A percentile compares a stretch with the other conserved stretches of the same genome.
Evolutionary conservation across 2,888 invertebrate species (phyloP).

Genomic region (Archaeoteleia sp.): DNA sequence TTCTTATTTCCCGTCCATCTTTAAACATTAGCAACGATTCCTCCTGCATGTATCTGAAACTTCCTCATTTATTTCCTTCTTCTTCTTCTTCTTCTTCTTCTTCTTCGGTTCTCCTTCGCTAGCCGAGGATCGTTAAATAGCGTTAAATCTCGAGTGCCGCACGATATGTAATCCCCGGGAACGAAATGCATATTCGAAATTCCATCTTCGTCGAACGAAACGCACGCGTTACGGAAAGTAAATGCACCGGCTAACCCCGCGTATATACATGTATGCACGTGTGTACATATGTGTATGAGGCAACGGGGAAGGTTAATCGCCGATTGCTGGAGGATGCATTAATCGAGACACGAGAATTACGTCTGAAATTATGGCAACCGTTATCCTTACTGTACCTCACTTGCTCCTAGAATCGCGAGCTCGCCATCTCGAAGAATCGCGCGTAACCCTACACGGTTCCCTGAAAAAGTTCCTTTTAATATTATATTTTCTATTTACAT

Average conservation of each 20-base stretch:
- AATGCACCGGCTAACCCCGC: slow-evolving; percentile 26
- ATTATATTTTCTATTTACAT: too few species aligned
- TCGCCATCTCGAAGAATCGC: slow-evolving; percentile 18
- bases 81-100: slow-evolving; percentile 31
- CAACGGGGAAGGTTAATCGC: slow-evolving; percentile 44
- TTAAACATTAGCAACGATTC: slow-evolving; percentile 14
- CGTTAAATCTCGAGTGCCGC: slow-evolving; percentile 45
- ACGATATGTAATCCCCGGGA: slow-evolving; percentile 48
- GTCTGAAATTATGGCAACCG: slow-evolving; percentile 50
- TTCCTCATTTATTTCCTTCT: slow-evolving; percentile 23
- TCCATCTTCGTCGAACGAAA: slow-evolving; percentile 52
- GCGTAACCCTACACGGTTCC: slow-evolving; percentile 1
- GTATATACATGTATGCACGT: slow-evolving; percentile 13
- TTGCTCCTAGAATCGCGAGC: slow-evolving; percentile 26
- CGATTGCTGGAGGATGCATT: slow-evolving; percentile 47
- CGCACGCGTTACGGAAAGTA: slow-evolving; percentile 45
- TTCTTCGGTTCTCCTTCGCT: slow-evolving; percentile 21
- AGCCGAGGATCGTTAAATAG: slow-evolving; percentile 29
- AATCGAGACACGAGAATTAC: slow-evolving; percentile 51
- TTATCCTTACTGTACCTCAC: slow-evolving; percentile 49
- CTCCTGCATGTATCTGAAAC: slow-evolving; percentile 15
- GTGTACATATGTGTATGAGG: slow-evolving; percentile 19
- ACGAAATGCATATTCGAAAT: slow-evolving; percentile 57
- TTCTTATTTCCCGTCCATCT: slow-evolving; percentile 16
- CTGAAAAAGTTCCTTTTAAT: too few species aligned